phyloP scores from a whole-genome alignment of 2,113 vertebrate species.

The Charina bottae region DNA sequence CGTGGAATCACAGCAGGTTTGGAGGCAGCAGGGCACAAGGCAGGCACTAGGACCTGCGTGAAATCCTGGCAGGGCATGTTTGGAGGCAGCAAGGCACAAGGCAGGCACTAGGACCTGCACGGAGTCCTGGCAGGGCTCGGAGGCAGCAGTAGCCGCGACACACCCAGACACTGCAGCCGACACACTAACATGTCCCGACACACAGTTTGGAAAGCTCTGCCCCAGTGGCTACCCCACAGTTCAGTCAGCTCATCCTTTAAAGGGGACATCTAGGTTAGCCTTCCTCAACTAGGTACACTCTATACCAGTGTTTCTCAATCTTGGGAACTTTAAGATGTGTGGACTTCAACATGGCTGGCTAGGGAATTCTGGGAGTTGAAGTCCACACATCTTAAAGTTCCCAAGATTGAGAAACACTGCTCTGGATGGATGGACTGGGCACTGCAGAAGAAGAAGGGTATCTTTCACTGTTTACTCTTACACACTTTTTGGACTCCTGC shows the following conservation, averaged over 20 bases:
- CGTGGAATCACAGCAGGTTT: too few relatives aligned
- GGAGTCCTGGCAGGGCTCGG: too few relatives aligned
- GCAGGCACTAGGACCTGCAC: too few relatives aligned
- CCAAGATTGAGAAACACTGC: not conserved
- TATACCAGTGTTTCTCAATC: not conserved
- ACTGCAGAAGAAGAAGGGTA: not conserved
- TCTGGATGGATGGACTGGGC: not conserved
- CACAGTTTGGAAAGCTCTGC: too few relatives aligned
- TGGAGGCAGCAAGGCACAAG: too few relatives aligned
- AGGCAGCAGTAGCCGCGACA: too few relatives aligned
- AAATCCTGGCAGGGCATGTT: too few relatives aligned
- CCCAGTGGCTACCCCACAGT: not conserved
- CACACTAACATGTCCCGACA: too few relatives aligned
- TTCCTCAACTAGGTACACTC: not conserved
- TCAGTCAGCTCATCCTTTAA: not conserved
- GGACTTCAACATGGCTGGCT: not conserved
- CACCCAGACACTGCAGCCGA: too few relatives aligned
- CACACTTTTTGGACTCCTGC: not conserved
- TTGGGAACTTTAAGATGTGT: not conserved
- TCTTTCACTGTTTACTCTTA: not conserved
- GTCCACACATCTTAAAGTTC: not conserved
- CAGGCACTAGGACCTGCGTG: too few relatives aligned
- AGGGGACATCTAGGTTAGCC: not conserved
- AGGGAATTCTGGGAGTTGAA: not conserved
- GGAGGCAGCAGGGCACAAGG: too few relatives aligned